Conservation (phyloP, 2,113 vertebrate genomes). For the Phoenicopterus ruber region DNA sequence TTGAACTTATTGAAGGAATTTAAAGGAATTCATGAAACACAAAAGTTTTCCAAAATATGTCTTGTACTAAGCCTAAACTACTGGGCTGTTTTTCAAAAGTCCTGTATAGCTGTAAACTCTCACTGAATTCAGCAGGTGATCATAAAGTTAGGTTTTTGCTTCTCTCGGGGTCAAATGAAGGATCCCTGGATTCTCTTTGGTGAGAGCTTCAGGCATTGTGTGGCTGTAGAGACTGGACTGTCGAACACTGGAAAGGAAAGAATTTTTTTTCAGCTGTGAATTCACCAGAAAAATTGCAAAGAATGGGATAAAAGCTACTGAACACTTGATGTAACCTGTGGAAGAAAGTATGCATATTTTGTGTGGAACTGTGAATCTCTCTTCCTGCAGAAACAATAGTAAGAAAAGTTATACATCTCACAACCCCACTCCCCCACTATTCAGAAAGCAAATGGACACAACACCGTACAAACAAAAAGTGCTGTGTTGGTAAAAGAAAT, state of each 20-base stretch:
- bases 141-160: background rate
- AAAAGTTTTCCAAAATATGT: background rate
- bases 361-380: background rate
- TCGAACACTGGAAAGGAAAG: background rate
- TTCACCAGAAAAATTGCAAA: background rate
- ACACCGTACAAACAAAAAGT: background rate
- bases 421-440: rapidly evolving
- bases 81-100: background rate
- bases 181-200: background rate
- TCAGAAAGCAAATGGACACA: background rate
- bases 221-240: background rate
- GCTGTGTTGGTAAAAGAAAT: background rate
- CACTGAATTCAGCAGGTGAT: background rate
- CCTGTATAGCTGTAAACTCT: too few relatives aligned
- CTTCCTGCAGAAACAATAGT: background rate
- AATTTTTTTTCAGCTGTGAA: background rate
- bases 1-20: background rate
- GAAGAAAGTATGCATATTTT: background rate
- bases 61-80: background rate
- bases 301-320: background rate
- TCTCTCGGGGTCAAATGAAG: background rate
- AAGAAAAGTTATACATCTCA: background rate
- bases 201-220: background rate
- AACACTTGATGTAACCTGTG: background rate
- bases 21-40: background rate